Percentiles rank a stretch among this genome's conserved stretches.
Evolutionary conservation across 2,888 invertebrate species (phyloP).

Genomic region (Thumatha senex): DNA sequence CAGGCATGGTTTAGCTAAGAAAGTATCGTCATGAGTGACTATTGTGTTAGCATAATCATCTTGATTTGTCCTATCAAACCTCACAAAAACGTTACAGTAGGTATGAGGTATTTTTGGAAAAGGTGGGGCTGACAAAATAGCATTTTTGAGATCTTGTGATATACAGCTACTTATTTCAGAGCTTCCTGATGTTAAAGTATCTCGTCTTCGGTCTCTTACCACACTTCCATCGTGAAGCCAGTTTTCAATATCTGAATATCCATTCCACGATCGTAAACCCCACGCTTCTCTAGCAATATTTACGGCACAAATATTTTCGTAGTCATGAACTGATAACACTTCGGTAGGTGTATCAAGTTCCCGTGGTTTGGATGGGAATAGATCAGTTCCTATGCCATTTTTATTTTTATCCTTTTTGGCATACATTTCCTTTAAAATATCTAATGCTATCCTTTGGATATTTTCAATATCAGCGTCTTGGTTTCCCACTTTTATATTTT

Average conservation of each 20-base stretch:
- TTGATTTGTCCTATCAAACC: constrained; percentile 68
- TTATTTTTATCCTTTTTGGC: constrained; percentile 75
- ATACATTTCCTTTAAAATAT: constrained; percentile 81
- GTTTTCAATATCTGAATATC: constrained; percentile 86
- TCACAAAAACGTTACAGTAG: constrained; percentile 76
- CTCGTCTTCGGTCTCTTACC: constrained; percentile 82
- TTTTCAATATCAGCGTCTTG: constrained; percentile 82
- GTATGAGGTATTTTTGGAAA: constrained; percentile 73
- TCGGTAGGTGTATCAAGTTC: constrained; percentile 82
- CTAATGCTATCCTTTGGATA: constrained; percentile 79
- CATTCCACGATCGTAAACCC: constrained; percentile 86
- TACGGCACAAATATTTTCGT: constrained; percentile 86
- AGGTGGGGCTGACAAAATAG: constrained; percentile 70
- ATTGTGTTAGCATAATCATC: constrained; percentile 82
- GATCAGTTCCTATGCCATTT: constrained; percentile 54
- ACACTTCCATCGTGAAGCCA: constrained; percentile 85
- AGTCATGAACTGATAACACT: constrained; percentile 85
- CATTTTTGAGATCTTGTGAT: constrained; percentile 73
- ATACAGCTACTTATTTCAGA: constrained; percentile 81
- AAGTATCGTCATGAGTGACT: constrained; percentile 77
- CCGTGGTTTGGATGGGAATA: constrained; percentile 67
- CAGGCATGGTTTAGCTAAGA: constrained; percentile 82
- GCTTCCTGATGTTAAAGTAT: constrained; percentile 82
- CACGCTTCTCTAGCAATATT: constrained; percentile 86
- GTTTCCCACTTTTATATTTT: constrained; percentile 81